Percentiles rank a stretch among this genome's conserved stretches.
Evolutionary conservation across 2,888 invertebrate species (phyloP).

Genomic region (Apodemia zela): DNA sequence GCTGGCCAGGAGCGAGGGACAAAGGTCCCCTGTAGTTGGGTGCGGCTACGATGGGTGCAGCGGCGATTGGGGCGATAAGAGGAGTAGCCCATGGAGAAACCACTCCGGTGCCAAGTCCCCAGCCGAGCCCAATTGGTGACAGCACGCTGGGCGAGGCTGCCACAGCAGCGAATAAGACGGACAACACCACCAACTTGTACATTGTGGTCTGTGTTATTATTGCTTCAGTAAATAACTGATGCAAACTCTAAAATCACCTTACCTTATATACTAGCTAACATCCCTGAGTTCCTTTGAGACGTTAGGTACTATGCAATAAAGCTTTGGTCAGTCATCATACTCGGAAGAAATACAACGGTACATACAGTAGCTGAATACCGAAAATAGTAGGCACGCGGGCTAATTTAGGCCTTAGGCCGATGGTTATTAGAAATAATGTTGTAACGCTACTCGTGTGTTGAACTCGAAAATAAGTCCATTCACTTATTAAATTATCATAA

Average conservation of each 20-base stretch:
- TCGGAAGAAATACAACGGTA: conserved; percentile 35
- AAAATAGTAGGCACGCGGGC: conserved; percentile 30
- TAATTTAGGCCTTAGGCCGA: conserved; percentile 74
- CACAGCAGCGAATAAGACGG: conserved; percentile 79
- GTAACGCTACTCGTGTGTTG: conserved; percentile 52
- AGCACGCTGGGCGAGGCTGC: conserved; percentile 67
- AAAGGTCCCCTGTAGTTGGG: conserved; percentile 59
- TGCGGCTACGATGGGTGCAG: conserved; percentile 46
- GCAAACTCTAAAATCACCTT: conserved; percentile 43
- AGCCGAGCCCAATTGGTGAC: conserved; percentile 34
- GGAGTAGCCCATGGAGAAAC: conserved; percentile 27
- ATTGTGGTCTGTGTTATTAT: conserved; percentile 77
- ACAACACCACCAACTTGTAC: conserved; percentile 83
- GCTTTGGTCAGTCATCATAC: conserved; percentile 34
- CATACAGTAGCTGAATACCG: conserved; percentile 33
- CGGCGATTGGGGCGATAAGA: conserved; percentile 18
- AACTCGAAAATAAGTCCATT: conserved; percentile 56
- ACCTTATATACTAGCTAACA: conserved; percentile 65
- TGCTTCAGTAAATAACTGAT: conserved; percentile 60
- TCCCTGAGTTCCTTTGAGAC: conserved; percentile 54
- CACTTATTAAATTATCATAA: conserved; percentile 33
- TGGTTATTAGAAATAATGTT: conserved; percentile 51
- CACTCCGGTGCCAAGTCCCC: conserved; percentile 31
- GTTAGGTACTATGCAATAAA: conserved; percentile 35
- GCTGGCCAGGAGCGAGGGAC: conserved; percentile 65